Percentiles rank a stretch among this genome's conserved stretches.
These are phyloP conservation scores for Uropetala carovei DNA, from an alignment of 2,888 invertebrate species.

Conservation along the genomic window DNA sequence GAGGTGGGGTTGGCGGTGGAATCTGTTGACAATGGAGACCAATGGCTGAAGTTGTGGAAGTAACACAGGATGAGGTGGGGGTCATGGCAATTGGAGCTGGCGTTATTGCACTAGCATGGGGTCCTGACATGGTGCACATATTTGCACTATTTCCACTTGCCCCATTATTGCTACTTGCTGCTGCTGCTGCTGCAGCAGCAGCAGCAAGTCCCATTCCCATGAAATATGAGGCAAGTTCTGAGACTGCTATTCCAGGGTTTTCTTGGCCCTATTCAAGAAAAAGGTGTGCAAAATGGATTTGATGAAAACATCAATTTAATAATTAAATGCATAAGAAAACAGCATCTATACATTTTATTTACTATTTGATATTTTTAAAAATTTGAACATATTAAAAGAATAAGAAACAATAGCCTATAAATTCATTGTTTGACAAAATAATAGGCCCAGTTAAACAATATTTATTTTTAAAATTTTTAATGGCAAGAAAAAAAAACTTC, in stretches of 20 bases:
- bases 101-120: constrained; percentile 38
- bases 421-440: too few species aligned
- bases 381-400: too few species aligned
- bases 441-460: too few species aligned
- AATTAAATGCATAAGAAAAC: too few species aligned
- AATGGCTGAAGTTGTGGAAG: constrained; percentile 43
- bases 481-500: too few species aligned
- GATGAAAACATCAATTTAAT: too few species aligned
- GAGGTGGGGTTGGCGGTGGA: constrained; percentile 57
- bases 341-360: too few species aligned
- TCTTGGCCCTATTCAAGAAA: constrained; percentile 27
- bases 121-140: constrained; percentile 54
- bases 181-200: constrained; percentile 33
- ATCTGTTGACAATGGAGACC: constrained; percentile 52
- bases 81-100: constrained; percentile 41
- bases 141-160: constrained; percentile 32
- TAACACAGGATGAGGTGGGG: constrained; percentile 47
- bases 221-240: constrained; percentile 54
- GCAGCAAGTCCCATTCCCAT: constrained; percentile 61
- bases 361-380: too few species aligned
- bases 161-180: constrained; percentile 55
- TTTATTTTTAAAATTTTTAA: too few species aligned
- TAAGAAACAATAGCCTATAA: too few species aligned
- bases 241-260: constrained; percentile 50
- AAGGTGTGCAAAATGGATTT: too few species aligned